Evolutionary conservation across 2,113 vertebrate genomes (phyloP), one percentile per base, ranked within the genome.

Genomic region (Casuarius casuarius): DNA sequence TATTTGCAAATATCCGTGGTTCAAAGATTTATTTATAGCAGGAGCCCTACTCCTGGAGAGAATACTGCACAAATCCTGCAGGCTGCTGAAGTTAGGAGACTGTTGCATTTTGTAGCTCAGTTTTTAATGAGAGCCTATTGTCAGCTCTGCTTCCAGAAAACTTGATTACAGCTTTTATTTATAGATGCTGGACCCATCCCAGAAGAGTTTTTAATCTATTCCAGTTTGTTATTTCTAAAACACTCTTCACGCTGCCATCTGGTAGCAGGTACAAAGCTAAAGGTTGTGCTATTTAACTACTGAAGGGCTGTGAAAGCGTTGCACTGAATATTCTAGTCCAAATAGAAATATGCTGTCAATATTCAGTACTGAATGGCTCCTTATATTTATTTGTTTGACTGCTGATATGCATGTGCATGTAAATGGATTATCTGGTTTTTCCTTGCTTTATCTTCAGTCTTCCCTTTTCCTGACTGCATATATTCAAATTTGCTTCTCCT

Each of bases 201-300:
- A 25, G 94, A 77, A 75, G 75, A 44, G 26, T 20, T 14, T 92
- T 61, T 67, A 51, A 3, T 66, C 54, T 49, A 22, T 83, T 90
- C 76, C 76, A 59, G 48, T 79, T 84, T 75, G 42, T 54, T 90
- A 48, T 66, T 38, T 54, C 88, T 29, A 70, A 61, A 58, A n/a
- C 29, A 18, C 51, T 71, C 74, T 84, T 19, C 18, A 54, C 29
- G 80, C 86, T 73, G 72, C 85, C 83, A 73, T 79, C 91, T 88
- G 81, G 75, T 84, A 88, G 93, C 86, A 91, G 87, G 93, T 71
- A 35, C 89, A 31, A 73, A 94, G 83, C 93, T 49, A 12, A 54
- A 46, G 68, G 89, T 90, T 81, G 82, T 1, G 18, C 17, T 74
- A 4, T 80, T 84, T 58, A 71, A 5, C 78, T 80, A 68, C 78